Base-by-base conservation (phyloP, 2,113 vertebrate genomes). In the Amphiprion ocellaris region DNA sequence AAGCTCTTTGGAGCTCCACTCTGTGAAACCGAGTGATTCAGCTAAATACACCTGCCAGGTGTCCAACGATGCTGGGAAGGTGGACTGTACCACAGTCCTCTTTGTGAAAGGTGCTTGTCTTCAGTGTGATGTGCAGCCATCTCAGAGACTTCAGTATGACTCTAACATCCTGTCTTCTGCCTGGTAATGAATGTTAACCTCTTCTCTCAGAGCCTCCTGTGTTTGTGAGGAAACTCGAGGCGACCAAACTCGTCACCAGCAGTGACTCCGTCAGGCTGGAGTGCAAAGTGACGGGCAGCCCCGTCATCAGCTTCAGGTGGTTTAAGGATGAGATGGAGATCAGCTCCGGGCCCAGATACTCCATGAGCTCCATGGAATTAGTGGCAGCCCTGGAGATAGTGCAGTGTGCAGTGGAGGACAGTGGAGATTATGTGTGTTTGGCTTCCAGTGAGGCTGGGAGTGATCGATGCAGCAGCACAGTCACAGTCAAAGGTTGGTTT, bases 21-120 rank as follows among this genome's bases (percentile, higher is more conserved):
- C 96, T 2, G 96, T 99, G 24, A 99, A 98, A 90, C 95, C 96
- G 16, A 69, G 90, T 0, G 96, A 99, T 81, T 97, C 97, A 0
- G 96, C 96, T 60, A 95, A 95, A 79, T 99, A 99, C 49, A 96
- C 93, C 1, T 99, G 98, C 92, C 96, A 97, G 93, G 95, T 99
- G 63, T 95, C 95, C 90, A 99, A 99, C 0, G 92, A 97, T 19
- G 97, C 97, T 1, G 98, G 98, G 61, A 95, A 95, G 60, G 95
- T 96, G 92, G 95, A 95, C 58, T 95, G 97, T 93, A 97, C 94
- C 41, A 91, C 95, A 77, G 93, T 94, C 74, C 94, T 99, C 67
- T 98, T 99, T 94, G 97, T 99, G 1, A 99, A 99, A 99, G 98
- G 98, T 99, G 94, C 89, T 19, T 10, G 79, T 95, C 90, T 0